Conservation (phyloP, 1,140 invertebrate species). For the Dendrolimus punctatus region DNA sequence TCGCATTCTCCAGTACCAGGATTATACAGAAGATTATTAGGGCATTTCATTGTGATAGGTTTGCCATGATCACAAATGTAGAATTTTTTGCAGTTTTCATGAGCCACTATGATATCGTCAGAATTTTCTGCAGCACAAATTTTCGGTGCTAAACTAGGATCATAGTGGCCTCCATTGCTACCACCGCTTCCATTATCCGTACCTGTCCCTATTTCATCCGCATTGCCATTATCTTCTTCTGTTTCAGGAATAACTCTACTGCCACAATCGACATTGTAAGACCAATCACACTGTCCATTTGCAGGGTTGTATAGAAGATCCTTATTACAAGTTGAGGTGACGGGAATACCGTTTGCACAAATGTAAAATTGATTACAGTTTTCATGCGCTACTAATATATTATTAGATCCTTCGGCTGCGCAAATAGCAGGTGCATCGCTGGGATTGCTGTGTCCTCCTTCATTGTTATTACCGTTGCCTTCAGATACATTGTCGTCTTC, state of each 20-base stretch:
- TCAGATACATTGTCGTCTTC: slow-evolving; percentile 5
- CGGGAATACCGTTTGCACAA: too few relatives aligned
- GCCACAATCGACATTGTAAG: too few relatives aligned
- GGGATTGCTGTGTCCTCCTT: slow-evolving; percentile 20
- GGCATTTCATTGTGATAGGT: slow-evolving; percentile 18
- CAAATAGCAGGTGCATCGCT: slow-evolving; percentile 21
- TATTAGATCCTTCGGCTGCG: neutral
- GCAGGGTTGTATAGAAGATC: slow-evolving; percentile 24
- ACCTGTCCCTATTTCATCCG: neutral
- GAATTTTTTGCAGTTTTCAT: slow-evolving; percentile 39
- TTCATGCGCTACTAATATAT: too few relatives aligned
- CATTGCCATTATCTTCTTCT: slow-evolving; percentile 7
- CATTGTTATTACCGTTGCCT: slow-evolving; percentile 9
- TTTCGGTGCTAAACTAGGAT: slow-evolving; percentile 8
- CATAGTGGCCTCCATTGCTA: neutral
- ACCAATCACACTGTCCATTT: too few relatives aligned
- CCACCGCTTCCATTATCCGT: neutral
- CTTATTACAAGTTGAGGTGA: too few relatives aligned
- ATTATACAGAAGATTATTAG: slow-evolving; percentile 20
- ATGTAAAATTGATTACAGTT: too few relatives aligned
- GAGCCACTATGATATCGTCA: slow-evolving; percentile 26
- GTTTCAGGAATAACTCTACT: slow-evolving; percentile 2
- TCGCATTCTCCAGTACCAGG: slow-evolving; percentile 23
- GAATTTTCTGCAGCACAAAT: slow-evolving; percentile 25
- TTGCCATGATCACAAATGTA: slow-evolving; percentile 24